Evolutionary conservation across 2,113 vertebrate species (phyloP), one percentile per base, ranked within the genome.

Genomic region (Dolichotis patagonum): DNA sequence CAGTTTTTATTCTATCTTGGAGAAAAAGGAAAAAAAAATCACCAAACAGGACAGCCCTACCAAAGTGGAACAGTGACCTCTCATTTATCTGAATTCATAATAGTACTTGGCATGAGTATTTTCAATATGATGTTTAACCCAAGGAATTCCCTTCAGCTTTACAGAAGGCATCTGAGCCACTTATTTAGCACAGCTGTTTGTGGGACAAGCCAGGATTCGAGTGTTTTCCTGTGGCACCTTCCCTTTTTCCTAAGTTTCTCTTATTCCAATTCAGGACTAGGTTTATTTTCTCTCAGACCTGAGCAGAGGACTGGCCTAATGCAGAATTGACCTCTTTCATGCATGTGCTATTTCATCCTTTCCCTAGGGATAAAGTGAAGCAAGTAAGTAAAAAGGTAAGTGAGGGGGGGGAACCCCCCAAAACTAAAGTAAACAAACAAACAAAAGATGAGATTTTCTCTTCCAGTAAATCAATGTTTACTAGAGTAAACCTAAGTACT

Each of bases 1-100:
- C 16, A 81, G 84, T 89, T 96, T n/a, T 90, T 43, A 95, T 22
- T 91, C 73, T 88, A 85, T 56, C 30, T 93, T 83, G 60, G 43
- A 30, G 71, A 41, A 67, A 93, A 97, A 93, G 3, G 60, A 65
- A 92, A 69, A 83, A 86, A 69, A 83, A 86, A 90, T 52, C 22
- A 41, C 13, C 28, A 87, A 77, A 35, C 60, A 83, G 49, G 75
- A 93, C 5, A 85, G 71, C 35, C 49, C 20, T 30, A 41, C 35
- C 46, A 56, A 77, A 65, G 38, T 3, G 35, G 69, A 30, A 88
- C 41, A 28, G 49, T 65, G 14, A 85, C 35, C 1, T 13, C 43
- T 92, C 43, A 91, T 88, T 93, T 90, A 88, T 91, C 32, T 78
- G 54, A 93, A 65, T 93, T 86, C 32, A 73, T 26, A 28, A 88